These are phyloP conservation scores for Bellardia bayeri DNA, from an alignment of 2,888 invertebrate genomes.

Conservation along the genomic window DNA sequence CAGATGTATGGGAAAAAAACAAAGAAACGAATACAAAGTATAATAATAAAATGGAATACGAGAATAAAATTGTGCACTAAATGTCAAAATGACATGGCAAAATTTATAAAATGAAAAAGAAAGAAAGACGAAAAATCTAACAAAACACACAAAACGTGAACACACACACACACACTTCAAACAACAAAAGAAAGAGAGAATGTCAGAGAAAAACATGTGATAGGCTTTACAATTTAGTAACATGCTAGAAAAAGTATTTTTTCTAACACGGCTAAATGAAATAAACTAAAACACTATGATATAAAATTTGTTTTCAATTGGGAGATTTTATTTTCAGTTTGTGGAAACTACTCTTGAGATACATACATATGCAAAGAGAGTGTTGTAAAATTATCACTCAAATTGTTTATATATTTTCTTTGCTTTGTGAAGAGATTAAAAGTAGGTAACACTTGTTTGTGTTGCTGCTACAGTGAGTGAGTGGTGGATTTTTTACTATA, in stretches of 20 bases:
- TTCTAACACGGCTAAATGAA: not conserved
- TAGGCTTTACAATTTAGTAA: constrained; percentile 31
- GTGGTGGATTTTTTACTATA: constrained; percentile 23
- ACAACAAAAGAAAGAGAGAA: constrained; percentile 2
- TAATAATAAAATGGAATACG: constrained; percentile 24
- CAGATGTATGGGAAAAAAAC: not conserved
- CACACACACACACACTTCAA: not conserved
- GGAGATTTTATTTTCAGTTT: not conserved
- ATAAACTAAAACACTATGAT: not conserved
- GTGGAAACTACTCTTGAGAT: constrained; percentile 44
- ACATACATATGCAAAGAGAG: not conserved
- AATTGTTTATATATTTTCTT: constrained; percentile 11
- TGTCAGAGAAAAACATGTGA: constrained; percentile 18
- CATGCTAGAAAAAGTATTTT: constrained; percentile 62
- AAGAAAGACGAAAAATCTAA: constrained; percentile 19
- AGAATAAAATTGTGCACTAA: constrained; percentile 41
- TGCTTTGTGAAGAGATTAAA: not conserved
- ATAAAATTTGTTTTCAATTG: constrained; percentile 13
- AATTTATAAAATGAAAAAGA: constrained; percentile 31
- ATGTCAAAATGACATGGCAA: constrained; percentile 66
- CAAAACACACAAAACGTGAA: constrained; percentile 13
- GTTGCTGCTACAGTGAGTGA: not conserved
- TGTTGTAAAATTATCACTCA: constrained; percentile 37
- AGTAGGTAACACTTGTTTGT: constrained; percentile 28
- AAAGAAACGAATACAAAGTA: constrained; percentile 11